phyloP scores from a whole-genome alignment of 2,113 vertebrate genomes.

The Procavia capensis region DNA sequence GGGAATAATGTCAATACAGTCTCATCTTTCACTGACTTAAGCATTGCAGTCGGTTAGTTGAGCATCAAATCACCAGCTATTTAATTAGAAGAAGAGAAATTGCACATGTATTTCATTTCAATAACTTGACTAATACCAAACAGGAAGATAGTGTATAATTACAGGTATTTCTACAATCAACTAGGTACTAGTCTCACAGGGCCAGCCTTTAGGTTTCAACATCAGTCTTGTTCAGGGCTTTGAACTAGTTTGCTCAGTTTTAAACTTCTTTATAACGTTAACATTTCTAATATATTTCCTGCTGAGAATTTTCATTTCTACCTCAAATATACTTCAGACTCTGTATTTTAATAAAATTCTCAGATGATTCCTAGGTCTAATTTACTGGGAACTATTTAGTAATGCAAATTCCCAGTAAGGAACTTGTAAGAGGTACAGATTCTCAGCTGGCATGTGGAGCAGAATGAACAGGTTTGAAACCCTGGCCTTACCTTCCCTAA shows the following conservation, averaged over 20 bases:
- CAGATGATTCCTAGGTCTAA: too few relatives aligned
- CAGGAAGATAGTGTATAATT: background rate
- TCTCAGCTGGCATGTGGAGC: too few relatives aligned
- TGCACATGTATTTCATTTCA: background rate
- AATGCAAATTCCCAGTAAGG: too few relatives aligned
- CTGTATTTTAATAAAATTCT: too few relatives aligned
- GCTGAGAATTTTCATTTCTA: too few relatives aligned
- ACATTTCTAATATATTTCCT: too few relatives aligned
- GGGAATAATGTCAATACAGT: background rate
- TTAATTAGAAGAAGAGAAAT: background rate
- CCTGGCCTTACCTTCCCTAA: background rate
- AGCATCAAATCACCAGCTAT: background rate
- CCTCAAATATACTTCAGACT: too few relatives aligned
- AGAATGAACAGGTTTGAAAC: too few relatives aligned
- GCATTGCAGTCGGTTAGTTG: background rate
- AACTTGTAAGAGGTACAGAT: too few relatives aligned
- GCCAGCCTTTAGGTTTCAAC: background rate
- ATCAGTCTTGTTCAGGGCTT: background rate
- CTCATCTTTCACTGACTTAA: background rate
- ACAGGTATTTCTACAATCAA: background rate
- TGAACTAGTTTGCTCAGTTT: too few relatives aligned
- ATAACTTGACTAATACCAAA: background rate
- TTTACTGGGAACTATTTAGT: too few relatives aligned
- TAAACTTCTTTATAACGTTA: too few relatives aligned
- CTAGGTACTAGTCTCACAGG: background rate